These are phyloP conservation scores for Toxostoma redivivum DNA, from an alignment of 2,113 vertebrate genomes.

Conservation along the genomic window DNA sequence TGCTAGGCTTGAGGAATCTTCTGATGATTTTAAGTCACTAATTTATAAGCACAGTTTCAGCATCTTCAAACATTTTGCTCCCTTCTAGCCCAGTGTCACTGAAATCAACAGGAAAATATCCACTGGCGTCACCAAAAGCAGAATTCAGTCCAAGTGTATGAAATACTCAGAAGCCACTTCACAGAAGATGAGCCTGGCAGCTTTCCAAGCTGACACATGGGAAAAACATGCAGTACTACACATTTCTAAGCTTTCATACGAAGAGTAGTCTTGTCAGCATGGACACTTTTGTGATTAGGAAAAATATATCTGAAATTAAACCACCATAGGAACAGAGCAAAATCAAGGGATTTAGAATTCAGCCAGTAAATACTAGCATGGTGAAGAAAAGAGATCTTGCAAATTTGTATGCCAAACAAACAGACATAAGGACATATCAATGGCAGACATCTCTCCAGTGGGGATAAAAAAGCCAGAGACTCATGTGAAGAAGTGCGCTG, in stretches of 20 bases:
- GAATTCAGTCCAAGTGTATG: not conserved
- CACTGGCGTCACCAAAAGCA: not conserved
- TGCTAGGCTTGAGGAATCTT: not conserved
- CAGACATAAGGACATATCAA: not conserved
- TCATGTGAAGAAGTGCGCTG: not conserved
- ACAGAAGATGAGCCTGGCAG: not conserved
- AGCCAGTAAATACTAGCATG: not conserved
- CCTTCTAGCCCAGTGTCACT: not conserved
- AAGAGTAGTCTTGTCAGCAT: not conserved
- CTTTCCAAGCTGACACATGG: slow-evolving; percentile 4
- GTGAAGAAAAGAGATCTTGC: not conserved
- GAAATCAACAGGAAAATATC: slow-evolving; percentile 13
- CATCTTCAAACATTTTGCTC: not conserved
- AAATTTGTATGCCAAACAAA: not conserved
- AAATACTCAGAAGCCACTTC: slow-evolving; percentile 1
- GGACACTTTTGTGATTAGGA: not conserved
- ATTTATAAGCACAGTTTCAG: not conserved
- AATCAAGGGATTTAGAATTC: not conserved
- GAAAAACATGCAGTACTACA: not conserved
- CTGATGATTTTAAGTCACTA: not conserved
- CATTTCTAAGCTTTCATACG: not conserved
- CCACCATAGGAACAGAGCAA: not conserved
- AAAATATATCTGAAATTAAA: not conserved
- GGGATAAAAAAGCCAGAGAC: not conserved
- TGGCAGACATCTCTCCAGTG: not conserved